These are phyloP conservation scores for Phenacoccus solenopsis DNA, from an alignment of 1,140 invertebrate genomes.

Conservation along the genomic window DNA sequence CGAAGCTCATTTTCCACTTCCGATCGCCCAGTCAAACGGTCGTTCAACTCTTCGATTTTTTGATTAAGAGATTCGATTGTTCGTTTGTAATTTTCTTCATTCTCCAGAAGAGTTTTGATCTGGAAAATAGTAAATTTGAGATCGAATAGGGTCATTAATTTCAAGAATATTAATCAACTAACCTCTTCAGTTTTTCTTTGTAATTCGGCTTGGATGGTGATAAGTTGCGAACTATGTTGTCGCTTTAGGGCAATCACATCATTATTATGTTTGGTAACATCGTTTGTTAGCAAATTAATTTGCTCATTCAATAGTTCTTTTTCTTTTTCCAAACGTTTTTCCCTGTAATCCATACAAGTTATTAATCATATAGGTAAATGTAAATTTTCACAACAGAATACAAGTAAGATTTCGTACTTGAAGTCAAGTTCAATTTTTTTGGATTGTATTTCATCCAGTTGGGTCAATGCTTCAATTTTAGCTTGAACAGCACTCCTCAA, in stretches of 20 bases:
- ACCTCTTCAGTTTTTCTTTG: conserved; percentile 67
- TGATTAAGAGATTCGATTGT: conserved; percentile 35
- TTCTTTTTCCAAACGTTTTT: conserved; percentile 72
- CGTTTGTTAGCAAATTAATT: conserved; percentile 57
- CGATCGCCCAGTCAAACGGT: conserved; percentile 60
- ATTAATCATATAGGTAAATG: neutral
- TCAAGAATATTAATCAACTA: too few species aligned
- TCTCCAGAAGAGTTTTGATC: neutral
- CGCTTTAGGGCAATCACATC: conserved; percentile 61
- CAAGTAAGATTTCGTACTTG: conserved; percentile 35
- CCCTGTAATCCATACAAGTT: conserved; percentile 30
- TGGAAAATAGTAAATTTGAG: neutral
- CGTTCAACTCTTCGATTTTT: conserved; percentile 52
- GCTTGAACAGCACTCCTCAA: conserved; percentile 44
- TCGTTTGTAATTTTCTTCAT: neutral
- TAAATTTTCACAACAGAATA: neutral
- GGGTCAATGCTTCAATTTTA: conserved; percentile 69
- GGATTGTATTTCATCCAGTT: conserved; percentile 64
- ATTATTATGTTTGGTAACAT: conserved; percentile 56
- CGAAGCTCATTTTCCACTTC: conserved; percentile 61
- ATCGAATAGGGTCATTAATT: too few species aligned
- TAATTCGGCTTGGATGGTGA: conserved; percentile 63
- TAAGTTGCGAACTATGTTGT: conserved; percentile 53
- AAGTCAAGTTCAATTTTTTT: conserved; percentile 62
- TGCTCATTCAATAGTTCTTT: conserved; percentile 56